These are phyloP conservation scores for Tolmerus cingulatus DNA, from an alignment of 2,888 invertebrate genomes.

Conservation along the genomic window DNA sequence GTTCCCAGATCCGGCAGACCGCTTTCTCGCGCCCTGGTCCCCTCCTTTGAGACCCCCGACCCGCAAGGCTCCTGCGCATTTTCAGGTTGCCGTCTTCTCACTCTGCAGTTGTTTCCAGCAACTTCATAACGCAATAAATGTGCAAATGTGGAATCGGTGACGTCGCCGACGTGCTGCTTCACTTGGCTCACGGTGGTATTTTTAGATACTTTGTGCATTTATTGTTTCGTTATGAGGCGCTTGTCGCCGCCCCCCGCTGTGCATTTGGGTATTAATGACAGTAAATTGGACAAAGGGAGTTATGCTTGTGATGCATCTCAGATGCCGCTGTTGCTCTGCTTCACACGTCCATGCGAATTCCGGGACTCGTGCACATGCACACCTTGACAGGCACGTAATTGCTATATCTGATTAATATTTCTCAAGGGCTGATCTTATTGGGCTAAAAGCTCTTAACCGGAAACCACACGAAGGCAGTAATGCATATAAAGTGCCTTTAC, in stretches of 20 bases:
- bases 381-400: not conserved
- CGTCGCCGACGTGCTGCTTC: not conserved
- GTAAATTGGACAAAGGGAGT: not conserved
- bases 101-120: not conserved
- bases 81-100: not conserved
- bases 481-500: no score
- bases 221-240: not conserved
- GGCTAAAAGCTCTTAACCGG: not conserved
- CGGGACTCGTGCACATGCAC: not conserved
- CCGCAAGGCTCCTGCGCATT: not conserved
- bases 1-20: not conserved
- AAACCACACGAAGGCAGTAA: no score
- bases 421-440: not conserved
- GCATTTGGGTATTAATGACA: not conserved
- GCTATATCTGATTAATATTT: not conserved
- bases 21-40: not conserved
- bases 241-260: not conserved
- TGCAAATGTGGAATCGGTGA: not conserved
- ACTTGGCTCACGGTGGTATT: not conserved
- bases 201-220: not conserved
- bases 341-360: not conserved
- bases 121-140: not conserved
- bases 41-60: not conserved
- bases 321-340: not conserved
- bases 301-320: not conserved